Evolutionary conservation across 2,113 vertebrate species (phyloP).

Genomic region (Oenanthe melanoleuca): DNA sequence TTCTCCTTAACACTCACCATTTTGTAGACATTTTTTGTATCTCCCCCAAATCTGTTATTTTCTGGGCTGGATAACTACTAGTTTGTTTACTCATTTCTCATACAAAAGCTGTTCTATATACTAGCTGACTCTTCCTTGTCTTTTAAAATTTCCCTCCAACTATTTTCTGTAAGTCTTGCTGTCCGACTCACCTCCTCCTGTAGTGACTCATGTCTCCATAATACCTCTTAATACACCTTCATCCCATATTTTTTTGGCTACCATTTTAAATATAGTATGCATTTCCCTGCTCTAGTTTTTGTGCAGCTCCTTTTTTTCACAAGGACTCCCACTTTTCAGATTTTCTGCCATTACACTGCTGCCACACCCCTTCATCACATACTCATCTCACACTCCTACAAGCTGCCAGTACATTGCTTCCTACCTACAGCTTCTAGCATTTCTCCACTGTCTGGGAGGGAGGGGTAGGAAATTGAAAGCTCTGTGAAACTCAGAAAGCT

Average conservation of each 20-base stretch:
- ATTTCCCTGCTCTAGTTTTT: conserved; percentile 23
- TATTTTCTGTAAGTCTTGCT: neutral
- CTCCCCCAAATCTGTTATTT: neutral
- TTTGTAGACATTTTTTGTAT: neutral
- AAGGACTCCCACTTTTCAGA: conserved; percentile 46
- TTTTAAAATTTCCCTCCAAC: conserved; percentile 33
- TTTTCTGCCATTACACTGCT: conserved; percentile 29
- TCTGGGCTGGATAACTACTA: neutral
- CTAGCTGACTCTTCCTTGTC: neutral
- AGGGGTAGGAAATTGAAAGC: neutral
- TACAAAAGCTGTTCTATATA: neutral
- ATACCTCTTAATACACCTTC: neutral
- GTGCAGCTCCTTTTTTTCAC: conserved; percentile 29
- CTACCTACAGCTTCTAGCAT: conserved; percentile 39
- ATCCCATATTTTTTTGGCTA: neutral
- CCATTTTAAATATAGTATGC: neutral
- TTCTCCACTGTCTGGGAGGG: neutral
- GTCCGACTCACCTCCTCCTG: neutral
- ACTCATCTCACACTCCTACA: conserved; percentile 44
- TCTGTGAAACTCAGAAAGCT: neutral
- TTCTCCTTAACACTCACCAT: neutral
- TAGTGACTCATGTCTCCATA: neutral
- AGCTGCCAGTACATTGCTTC: conserved; percentile 23
- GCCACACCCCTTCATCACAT: conserved; percentile 47
- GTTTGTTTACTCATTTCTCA: neutral